These are phyloP conservation scores for Biston betularia DNA, from an alignment of 2,888 invertebrate genomes.

Conservation along the genomic window DNA sequence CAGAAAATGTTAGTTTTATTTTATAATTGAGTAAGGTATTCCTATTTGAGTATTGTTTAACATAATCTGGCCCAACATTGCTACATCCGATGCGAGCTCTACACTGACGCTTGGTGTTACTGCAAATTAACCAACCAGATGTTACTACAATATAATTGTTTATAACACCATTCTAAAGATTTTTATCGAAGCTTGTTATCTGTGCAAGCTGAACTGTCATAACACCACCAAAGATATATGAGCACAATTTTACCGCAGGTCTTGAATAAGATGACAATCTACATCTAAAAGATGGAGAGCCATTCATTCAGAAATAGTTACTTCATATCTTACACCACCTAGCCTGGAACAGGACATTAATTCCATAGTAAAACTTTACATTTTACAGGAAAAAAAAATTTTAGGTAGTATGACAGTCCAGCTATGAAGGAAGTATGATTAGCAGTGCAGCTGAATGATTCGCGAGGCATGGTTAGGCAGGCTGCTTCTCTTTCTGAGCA, in stretches of 20 bases:
- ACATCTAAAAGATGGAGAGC: conserved; percentile 4
- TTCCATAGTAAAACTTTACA: background rate
- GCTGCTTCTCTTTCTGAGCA: conserved; percentile 57
- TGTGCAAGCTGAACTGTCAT: conserved; percentile 38
- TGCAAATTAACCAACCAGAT: conserved; percentile 35
- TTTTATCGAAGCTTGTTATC: conserved; percentile 43
- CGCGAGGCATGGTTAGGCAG: conserved; percentile 49
- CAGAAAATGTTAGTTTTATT: conserved; percentile 25
- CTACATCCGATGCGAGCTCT: conserved; percentile 33
- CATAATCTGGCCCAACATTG: conserved; percentile 39
- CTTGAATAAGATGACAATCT: conserved; percentile 6
- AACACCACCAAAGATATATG: conserved; percentile 10
- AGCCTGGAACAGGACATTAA: background rate
- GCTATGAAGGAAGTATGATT: conserved; percentile 22
- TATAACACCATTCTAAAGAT: conserved; percentile 39
- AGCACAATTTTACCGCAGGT: background rate
- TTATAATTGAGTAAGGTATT: conserved; percentile 15
- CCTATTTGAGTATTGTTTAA: conserved; percentile 44
- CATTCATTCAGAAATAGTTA: background rate
- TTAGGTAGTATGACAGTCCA: conserved; percentile 24
- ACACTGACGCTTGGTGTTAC: conserved; percentile 26
- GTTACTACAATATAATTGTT: conserved; percentile 28
- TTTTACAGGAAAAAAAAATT: no score
- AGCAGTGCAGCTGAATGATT: conserved; percentile 60
- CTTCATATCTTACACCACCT: background rate